Base-by-base conservation (phyloP, 2,797 vertebrate genomes). In the Schizopygopsis pylzovi region DNA sequence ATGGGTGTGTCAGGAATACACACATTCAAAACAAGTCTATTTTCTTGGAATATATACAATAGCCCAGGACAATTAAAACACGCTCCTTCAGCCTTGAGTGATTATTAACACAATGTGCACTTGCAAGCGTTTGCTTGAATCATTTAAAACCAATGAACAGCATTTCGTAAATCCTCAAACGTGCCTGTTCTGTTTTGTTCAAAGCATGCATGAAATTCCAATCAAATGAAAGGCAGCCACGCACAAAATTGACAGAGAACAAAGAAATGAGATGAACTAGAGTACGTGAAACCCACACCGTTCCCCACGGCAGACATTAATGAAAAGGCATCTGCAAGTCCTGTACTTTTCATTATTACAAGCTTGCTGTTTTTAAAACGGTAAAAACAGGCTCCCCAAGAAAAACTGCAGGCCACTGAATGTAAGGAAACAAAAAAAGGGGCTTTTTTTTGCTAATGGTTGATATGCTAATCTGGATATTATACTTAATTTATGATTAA, bases 271-370 rank as follows among this genome's bases (percentile, higher is more conserved):
- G 33, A n/a, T 25, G 47, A n/a, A 52, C 9, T 37, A 7, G 18
- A 37, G 52, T 61, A 37, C 1, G 41, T 25, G 39, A 28, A 59
- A 85, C 56, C 63, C 37, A 43, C 82, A 56, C 16, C 4, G 1
- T 59, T 18, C 37, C 65, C 37, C 75, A 28, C 20, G 15, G 43
- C 52, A 63, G 56, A 81, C 56, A 63, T 80, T 37, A 47, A 73
- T 63, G 54, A 73, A 47, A 79, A 79, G 28, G 54, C 83, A 59
- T 73, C 43, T 80, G 77, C 65, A 49, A 20, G 77, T 67, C 52
- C 79, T 85, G 79, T 82, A 78, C 41, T 87, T 85, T 80, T 71
- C 73, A 8, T 68, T 25, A 80, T 81, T 80, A 80, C 13, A 59
- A 82, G n/a, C 33, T 54, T 16, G 16, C 45, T 49, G 13, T 16